Base-by-base conservation (phyloP, 1,140 invertebrate species). In the Thaumetopoea pityocampa region DNA sequence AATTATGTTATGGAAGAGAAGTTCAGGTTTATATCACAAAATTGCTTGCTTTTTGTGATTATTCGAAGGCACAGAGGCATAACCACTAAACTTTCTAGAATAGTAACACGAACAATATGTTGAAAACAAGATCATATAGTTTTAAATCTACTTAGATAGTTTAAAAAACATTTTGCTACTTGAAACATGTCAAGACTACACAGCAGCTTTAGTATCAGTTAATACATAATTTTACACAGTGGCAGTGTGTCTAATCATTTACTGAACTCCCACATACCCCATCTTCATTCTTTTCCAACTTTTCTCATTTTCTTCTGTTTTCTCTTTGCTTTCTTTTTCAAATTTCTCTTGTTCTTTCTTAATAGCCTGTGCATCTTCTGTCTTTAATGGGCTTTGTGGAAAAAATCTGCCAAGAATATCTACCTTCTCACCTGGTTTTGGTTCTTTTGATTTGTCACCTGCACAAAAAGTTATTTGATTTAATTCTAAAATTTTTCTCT, bases 211-310 rank as follows among this genome's bases (percentile, higher is more conserved):
- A n/a, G n/a, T n/a, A n/a, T n/a, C n/a, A n/a, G n/a, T n/a, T n/a
- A n/a, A n/a, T n/a, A n/a, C n/a, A n/a, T n/a, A n/a, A n/a, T n/a
- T n/a, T n/a, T n/a, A n/a, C n/a, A n/a, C n/a, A n/a, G n/a, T n/a
- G n/a, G n/a, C n/a, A n/a, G n/a, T n/a, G n/a, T n/a, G n/a, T n/a
- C n/a, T n/a, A n/a, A n/a, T n/a, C n/a, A n/a, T n/a, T n/a, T n/a
- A n/a, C n/a, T n/a, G n/a, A 18, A 18, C 3, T 18, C 17, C 3
- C 6, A 18, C 32, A 53, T 57, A 89, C 88, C 88, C 87, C 7
- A 89, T 60, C 64, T 89, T 89, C 87, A 88, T 89, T 40, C 87
- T 72, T 40, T 81, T 86, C 87, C 88, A 89, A 56, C 87, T 87
- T 18, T 87, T 87, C 41, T 88, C 86, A 73, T 89, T 87, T 56